Conservation (phyloP, 1,140 invertebrate species). For the Archivesica marissinica region DNA sequence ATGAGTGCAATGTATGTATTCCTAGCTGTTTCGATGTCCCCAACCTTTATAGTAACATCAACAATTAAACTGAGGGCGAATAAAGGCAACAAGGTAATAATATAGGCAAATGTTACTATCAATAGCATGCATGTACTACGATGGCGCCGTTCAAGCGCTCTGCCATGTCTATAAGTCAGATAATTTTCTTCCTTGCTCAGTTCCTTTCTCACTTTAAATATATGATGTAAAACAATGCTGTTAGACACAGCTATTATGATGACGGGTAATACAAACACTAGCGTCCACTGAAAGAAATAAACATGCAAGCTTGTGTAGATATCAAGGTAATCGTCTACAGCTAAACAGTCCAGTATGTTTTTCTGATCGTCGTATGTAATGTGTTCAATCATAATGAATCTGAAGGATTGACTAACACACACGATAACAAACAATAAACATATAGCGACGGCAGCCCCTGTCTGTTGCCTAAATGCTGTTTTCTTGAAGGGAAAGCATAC, state of each 20-base stretch:
- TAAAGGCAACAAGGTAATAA: slow-evolving; percentile 75
- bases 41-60: slow-evolving; percentile 53
- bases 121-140: slow-evolving; percentile 81
- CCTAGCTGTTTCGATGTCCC: not conserved
- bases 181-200: slow-evolving; percentile 49
- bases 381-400: slow-evolving; percentile 43
- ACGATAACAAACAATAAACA: slow-evolving; percentile 65
- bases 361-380: not conserved
- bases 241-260: slow-evolving; percentile 69
- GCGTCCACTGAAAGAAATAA: slow-evolving; percentile 46
- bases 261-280: slow-evolving; percentile 23
- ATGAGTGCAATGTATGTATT: slow-evolving; percentile 34
- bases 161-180: not conserved
- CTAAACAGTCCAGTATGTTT: not conserved
- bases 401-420: slow-evolving; percentile 43
- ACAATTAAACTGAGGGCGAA: slow-evolving; percentile 70
- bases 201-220: slow-evolving; percentile 66
- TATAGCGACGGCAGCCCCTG: slow-evolving; percentile 70
- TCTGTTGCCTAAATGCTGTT: too few species aligned
- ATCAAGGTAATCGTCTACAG: not conserved
- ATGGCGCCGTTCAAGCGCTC: slow-evolving; percentile 64
- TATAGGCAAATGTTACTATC: slow-evolving; percentile 76
- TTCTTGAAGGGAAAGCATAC: slow-evolving; percentile 75
- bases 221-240: slow-evolving; percentile 73
- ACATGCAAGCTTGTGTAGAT: slow-evolving; percentile 32